These are phyloP conservation scores for Chelonia mydas DNA, from an alignment of 2,797 vertebrate genomes.

Conservation along the genomic window DNA sequence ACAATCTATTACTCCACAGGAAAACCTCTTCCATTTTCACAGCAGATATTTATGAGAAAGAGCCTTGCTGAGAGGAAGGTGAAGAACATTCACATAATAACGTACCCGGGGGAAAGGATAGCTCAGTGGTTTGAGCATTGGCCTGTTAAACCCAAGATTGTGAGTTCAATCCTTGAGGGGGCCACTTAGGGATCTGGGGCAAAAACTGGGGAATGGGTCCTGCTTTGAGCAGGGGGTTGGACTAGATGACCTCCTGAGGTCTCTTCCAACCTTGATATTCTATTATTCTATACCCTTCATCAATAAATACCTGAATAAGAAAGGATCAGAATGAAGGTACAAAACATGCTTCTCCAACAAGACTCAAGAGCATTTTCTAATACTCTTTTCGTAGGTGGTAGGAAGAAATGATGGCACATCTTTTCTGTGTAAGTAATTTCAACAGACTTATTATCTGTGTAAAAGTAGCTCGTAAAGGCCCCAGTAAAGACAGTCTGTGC, in stretches of 20 bases:
- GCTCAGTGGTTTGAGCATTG: no score
- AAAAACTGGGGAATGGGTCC: no score
- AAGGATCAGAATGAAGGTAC: neutral
- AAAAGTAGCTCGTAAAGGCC: neutral
- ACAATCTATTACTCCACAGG: constrained; percentile 12
- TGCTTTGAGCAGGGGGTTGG: no score
- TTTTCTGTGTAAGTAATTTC: neutral
- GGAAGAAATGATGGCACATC: neutral
- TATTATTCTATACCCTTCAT: neutral
- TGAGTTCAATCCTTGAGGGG: no score
- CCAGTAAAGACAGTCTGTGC: rapidly evolving
- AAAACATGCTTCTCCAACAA: neutral
- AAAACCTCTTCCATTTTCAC: constrained; percentile 42
- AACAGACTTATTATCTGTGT: neutral
- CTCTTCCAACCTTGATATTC: no score
- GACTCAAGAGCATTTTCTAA: neutral
- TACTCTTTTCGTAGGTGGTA: neutral
- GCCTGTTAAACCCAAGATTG: no score
- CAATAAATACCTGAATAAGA: neutral
- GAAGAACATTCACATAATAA: neutral
- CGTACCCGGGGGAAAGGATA: neutral
- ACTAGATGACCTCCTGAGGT: no score
- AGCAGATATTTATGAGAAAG: neutral
- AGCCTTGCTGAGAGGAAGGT: constrained; percentile 16
- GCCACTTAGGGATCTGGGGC: no score